A percentile compares a stretch with the other conserved stretches of the same genome.
Conservation (phyloP, 2,888 invertebrate species). For the Lysandra coridon region DNA sequence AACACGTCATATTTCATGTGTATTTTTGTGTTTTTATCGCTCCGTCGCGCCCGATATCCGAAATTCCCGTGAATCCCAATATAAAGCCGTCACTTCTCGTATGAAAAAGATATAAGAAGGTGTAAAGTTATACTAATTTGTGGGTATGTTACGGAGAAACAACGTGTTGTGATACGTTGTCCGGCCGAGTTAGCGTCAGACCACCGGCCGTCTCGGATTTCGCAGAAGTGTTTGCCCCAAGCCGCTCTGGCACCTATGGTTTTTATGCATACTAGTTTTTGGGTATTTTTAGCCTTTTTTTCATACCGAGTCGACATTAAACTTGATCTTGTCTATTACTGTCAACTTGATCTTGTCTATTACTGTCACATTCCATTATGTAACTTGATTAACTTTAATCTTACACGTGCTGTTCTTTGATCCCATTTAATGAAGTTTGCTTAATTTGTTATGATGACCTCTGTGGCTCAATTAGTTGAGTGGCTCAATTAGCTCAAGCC, state of each 20-base stretch:
- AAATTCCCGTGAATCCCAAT: constrained; percentile 37
- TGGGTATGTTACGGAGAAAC: constrained; percentile 68
- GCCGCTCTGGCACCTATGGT: constrained; percentile 20
- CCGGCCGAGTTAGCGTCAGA: constrained; percentile 61
- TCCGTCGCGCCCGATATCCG: constrained; percentile 59
- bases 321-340: constrained; percentile 10
- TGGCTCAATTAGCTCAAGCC: no score
- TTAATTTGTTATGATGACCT: background rate
- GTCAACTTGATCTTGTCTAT: constrained; percentile 6
- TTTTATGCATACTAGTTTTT: constrained; percentile 13
- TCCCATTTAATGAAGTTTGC: background rate
- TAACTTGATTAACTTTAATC: background rate
- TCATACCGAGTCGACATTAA: background rate
- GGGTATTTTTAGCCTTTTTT: background rate
- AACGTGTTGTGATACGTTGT: constrained; percentile 74
- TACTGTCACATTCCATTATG: background rate
- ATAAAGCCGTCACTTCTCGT: constrained; percentile 57
- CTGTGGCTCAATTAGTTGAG: no score
- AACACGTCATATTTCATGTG: constrained; percentile 69
- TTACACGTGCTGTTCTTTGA: background rate
- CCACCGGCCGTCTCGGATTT: constrained; percentile 62
- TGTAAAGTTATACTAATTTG: constrained; percentile 75
- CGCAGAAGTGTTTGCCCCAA: constrained; percentile 64
- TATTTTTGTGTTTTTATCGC: constrained; percentile 59
- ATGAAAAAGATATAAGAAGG: constrained; percentile 63